A percentile compares a stretch with the other conserved stretches of the same genome.
Evolutionary conservation across 2,113 vertebrate species (phyloP).

Genomic region (Mormyrus iriodes): DNA sequence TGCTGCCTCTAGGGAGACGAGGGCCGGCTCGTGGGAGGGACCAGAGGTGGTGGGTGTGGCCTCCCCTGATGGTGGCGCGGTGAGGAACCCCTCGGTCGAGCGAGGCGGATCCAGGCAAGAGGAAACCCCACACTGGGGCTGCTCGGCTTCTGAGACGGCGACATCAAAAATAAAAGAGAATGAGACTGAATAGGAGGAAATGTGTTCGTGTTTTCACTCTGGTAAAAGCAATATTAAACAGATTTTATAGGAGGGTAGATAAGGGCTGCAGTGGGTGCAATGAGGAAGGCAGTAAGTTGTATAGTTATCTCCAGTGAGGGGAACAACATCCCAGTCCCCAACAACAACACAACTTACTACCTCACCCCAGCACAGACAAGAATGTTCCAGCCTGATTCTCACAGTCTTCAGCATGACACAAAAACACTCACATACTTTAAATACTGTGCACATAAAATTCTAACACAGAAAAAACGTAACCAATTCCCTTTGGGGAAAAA

Average conservation of each 20-base stretch:
- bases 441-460: not conserved
- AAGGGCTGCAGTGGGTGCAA: constrained; percentile 28
- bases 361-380: constrained; percentile 67
- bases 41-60: constrained; percentile 72
- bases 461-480: not conserved
- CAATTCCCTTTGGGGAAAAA: not conserved
- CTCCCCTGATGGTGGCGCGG: constrained; percentile 75
- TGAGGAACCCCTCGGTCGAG: constrained; percentile 75
- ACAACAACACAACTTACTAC: constrained; percentile 98
- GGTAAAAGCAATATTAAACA: not conserved
- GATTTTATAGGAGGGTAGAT: not conserved
- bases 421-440: not conserved
- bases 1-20: constrained; percentile 73
- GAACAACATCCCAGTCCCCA: constrained; percentile 74
- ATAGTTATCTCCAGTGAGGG: constrained; percentile 87
- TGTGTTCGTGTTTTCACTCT: not conserved
- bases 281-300: constrained; percentile 92
- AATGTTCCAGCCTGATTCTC: not conserved
- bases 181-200: not conserved
- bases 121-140: constrained; percentile 54
- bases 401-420: not conserved
- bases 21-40: constrained; percentile 63
- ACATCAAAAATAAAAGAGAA: constrained; percentile 12
- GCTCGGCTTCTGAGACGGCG: constrained; percentile 57
- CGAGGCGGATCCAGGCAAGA: constrained; percentile 67